These are phyloP conservation scores for Chelonoidis abingdonii DNA, from an alignment of 2,113 vertebrate species.

Conservation along the genomic window DNA sequence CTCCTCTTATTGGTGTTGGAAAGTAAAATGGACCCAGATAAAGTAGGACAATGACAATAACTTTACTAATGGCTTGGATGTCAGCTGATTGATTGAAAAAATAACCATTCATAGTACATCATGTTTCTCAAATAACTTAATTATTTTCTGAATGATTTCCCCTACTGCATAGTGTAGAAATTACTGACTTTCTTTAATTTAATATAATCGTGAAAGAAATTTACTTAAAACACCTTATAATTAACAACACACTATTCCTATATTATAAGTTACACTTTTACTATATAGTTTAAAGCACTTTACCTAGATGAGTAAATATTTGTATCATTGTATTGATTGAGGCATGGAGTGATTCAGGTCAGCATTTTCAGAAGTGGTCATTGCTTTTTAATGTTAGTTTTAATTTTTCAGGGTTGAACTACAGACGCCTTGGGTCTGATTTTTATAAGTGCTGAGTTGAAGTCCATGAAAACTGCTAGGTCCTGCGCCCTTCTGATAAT, in stretches of 20 bases:
- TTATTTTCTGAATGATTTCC: not conserved
- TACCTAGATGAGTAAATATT: conserved; percentile 42
- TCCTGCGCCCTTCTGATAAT: not conserved
- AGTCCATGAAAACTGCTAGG: not conserved
- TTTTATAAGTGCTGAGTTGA: not conserved
- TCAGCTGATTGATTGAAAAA: conserved; percentile 9
- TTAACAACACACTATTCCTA: conserved; percentile 23
- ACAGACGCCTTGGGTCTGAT: not conserved
- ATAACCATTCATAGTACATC: not conserved
- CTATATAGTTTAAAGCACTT: conserved; percentile 17
- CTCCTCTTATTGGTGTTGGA: conserved; percentile 30
- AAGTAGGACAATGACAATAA: conserved; percentile 39
- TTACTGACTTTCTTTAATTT: conserved; percentile 12
- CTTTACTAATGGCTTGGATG: conserved; percentile 8
- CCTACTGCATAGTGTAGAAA: not conserved
- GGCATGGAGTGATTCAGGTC: not conserved
- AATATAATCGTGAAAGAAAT: not conserved
- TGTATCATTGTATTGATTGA: not conserved
- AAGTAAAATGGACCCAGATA: conserved; percentile 33
- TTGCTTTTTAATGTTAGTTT: conserved; percentile 4
- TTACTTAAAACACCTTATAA: conserved; percentile 3
- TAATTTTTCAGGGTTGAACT: not conserved
- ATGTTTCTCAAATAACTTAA: conserved; percentile 34
- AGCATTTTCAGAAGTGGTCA: not conserved
- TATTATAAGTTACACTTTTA: conserved; percentile 9